Evolutionary conservation across 2,113 vertebrate genomes (phyloP), one percentile per base, ranked within the genome.

Genomic region (Protobothrops flavoviridis): DNA sequence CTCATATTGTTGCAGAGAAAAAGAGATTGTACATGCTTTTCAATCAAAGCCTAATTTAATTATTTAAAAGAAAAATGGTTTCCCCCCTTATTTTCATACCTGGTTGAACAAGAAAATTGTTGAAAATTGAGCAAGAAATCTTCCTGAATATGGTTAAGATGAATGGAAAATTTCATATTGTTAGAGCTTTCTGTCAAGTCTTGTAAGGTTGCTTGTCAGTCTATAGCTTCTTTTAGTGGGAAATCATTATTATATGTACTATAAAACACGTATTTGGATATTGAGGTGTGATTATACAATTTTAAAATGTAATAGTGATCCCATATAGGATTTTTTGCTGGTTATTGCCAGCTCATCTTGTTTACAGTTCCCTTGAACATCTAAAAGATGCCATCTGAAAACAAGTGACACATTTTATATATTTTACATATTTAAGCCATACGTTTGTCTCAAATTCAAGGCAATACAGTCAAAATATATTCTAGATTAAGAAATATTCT

Each of bases 321-420:
- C 96, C 92, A 90, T 96, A 93, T 94, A 86, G 94, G 90, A 96
- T 97, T 95, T 94, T 93, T 94, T 0, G 93, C 96, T 6, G 87
- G 26, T 96, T 95, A 69, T 95, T 95, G 92, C 93, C 95, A 53
- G 94, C 95, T 96, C 95, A 90, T 94, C 95, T 95, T 95, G 96
- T 95, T 97, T 96, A 96, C 95, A 96, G 93, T 96, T 96, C 96
- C 95, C 96, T 43, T 97, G 96, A 96, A 97, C 94, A 87, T 95
- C 95, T 97, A 96, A 97, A 95, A 95, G 96, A 96, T 95, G 96
- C 95, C 95, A 94, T 94, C 94, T 96, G 96, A 95, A 97, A 97
- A 96, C 95, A 97, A 94, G 95, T 94, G 92, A 57, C 74, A 11
- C 85, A 0, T 95, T 93, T 96, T 87, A 92, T 94, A 87, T 50